Evolutionary conservation across 2,797 vertebrate species (phyloP), one percentile per base, ranked within the genome.

Genomic region (Phalanger gymnotis): DNA sequence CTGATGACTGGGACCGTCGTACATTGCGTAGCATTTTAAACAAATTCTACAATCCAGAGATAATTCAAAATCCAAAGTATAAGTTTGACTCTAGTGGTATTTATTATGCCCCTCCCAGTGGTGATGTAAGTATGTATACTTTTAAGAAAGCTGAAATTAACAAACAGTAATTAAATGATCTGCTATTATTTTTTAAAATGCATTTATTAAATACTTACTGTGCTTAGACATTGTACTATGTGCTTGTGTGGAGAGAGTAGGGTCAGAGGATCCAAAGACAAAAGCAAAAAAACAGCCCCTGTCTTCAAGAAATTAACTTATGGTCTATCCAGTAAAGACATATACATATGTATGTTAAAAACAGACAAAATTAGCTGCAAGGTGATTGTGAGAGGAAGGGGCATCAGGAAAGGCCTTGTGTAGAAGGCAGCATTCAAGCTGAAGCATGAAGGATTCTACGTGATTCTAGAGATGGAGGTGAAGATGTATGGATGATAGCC

Each of bases 1-100:
- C 99, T 0, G 99, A 99, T 0, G 99, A 99, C 98, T 99, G 99
- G 99, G 99, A 99, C 96, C 98, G 99, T 54, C 98, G 99, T 90
- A 99, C 99, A 0, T 98, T 99, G 89, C 98, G 97, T 51, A 99
- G 98, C 1, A 98, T 99, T 96, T 99, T 99, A 0, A 99, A 99
- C 54, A 99, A 99, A 94, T 99, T 99, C 97, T 99, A 99, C 98
- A 99, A 97, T 34, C 31, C 96, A 0, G 97, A 99, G 54, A 96
- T 99, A 34, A 97, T 98, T 13, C 58, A 97, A 28, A 98, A 99
- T 87, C 54, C 96, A 0, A 89, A 97, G 89, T 99, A 99, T 55
- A 99, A 98, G 95, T 99, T 99, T 96, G 99, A 99, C 97, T 97
- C 99, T 25, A 99, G 99, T 9, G 98, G 99, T 90, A 97, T 99